phyloP scores from a whole-genome alignment of 2,113 vertebrate species.

The Ptilonorhynchus violaceus region DNA sequence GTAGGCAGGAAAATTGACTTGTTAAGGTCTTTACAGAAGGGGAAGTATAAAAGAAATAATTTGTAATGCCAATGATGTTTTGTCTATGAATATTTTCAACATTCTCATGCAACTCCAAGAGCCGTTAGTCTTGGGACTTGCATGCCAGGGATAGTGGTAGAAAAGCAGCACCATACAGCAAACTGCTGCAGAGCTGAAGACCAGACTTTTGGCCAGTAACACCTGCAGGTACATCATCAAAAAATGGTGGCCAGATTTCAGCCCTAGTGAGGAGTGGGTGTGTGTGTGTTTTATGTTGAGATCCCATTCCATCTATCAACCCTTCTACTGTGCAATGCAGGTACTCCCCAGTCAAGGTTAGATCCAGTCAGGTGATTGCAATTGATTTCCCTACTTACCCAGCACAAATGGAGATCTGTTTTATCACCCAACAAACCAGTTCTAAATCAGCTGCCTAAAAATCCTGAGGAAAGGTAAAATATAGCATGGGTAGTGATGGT shows the following conservation, averaged over 20 bases:
- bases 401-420: not conserved
- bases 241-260: not conserved
- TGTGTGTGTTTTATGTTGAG: not conserved
- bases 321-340: not conserved
- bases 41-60: not conserved
- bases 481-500: rapidly evolving
- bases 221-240: not conserved
- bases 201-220: not conserved
- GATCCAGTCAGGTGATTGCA: rapidly evolving
- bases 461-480: not conserved
- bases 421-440: not conserved
- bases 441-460: not conserved
- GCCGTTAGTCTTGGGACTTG: not conserved
- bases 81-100: not conserved
- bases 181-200: not conserved
- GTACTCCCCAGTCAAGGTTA: not conserved
- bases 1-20: not conserved
- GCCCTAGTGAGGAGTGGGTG: not conserved
- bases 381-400: not conserved
- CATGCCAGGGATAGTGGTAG: rapidly evolving
- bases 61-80: not conserved
- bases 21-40: not conserved
- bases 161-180: not conserved
- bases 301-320: too few relatives aligned
- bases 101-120: not conserved